Evolutionary conservation across 2,797 vertebrate genomes (phyloP).

Genomic region (Staurois parvus): DNA sequence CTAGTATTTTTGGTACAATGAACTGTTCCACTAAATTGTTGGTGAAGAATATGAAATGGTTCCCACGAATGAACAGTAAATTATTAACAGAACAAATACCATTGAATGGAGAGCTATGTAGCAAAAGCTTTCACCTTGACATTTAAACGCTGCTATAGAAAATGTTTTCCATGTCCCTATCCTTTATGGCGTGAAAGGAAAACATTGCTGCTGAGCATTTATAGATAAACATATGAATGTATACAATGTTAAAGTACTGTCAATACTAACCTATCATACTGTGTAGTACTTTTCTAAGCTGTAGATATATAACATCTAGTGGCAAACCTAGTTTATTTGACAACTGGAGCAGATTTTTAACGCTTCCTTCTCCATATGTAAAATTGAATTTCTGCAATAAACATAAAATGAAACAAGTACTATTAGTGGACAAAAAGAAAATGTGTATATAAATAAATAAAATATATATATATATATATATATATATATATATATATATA

Average conservation of each 20-base stretch:
- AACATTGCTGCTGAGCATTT: background rate
- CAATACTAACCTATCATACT: background rate
- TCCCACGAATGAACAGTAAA: background rate
- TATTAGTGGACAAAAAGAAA: too few relatives aligned
- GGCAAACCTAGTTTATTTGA: background rate
- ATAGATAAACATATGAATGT: background rate
- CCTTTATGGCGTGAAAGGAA: background rate
- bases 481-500: too few relatives aligned
- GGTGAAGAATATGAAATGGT: background rate
- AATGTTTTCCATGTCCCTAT: background rate
- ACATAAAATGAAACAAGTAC: too few relatives aligned
- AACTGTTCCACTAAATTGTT: background rate
- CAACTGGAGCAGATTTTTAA: background rate
- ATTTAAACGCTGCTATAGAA: background rate
- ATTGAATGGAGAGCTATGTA: background rate
- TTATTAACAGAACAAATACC: conserved; percentile 4
- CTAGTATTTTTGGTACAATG: background rate
- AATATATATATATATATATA: too few relatives aligned
- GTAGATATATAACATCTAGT: background rate
- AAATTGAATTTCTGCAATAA: background rate
- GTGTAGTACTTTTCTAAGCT: background rate
- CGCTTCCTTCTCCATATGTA: background rate
- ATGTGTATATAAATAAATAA: too few relatives aligned
- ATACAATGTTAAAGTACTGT: background rate
- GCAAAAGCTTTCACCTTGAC: background rate